Evolutionary conservation across 2,113 vertebrate species (phyloP).

Genomic region (Megaceryle maxima): DNA sequence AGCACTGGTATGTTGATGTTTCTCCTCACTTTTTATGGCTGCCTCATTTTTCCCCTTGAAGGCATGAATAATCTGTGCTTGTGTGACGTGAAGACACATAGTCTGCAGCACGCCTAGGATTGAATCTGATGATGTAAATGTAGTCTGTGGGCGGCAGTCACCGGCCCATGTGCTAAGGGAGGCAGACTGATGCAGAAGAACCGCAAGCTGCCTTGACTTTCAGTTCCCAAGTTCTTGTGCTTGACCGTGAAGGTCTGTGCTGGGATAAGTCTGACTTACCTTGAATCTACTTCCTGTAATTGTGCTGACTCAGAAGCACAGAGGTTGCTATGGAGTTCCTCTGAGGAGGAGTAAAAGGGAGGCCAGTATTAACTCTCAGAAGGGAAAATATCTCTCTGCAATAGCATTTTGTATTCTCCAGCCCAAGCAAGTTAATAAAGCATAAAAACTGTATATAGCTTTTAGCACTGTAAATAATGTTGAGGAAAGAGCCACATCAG

Average conservation of each 20-base stretch:
- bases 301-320: not conserved
- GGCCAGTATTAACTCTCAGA: not conserved
- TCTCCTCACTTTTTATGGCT: not conserved
- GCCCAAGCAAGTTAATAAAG: not conserved
- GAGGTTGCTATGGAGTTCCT: not conserved
- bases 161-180: not conserved
- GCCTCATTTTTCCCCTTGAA: not conserved
- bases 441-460: not conserved
- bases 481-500: not conserved
- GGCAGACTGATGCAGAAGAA: not conserved
- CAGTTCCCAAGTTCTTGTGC: not conserved
- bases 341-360: not conserved
- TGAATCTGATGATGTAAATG: not conserved
- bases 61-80: not conserved
- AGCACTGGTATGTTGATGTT: not conserved
- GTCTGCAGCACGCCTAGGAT: not conserved
- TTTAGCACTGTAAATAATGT: not conserved
- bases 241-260: not conserved
- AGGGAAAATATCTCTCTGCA: not conserved
- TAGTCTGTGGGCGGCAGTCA: not conserved
- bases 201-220: accelerated
- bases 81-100: not conserved
- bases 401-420: not conserved
- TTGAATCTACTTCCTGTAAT: not conserved
- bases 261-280: not conserved